phyloP scores from a whole-genome alignment of 1,140 invertebrate species.

The Pantala flavescens region DNA sequence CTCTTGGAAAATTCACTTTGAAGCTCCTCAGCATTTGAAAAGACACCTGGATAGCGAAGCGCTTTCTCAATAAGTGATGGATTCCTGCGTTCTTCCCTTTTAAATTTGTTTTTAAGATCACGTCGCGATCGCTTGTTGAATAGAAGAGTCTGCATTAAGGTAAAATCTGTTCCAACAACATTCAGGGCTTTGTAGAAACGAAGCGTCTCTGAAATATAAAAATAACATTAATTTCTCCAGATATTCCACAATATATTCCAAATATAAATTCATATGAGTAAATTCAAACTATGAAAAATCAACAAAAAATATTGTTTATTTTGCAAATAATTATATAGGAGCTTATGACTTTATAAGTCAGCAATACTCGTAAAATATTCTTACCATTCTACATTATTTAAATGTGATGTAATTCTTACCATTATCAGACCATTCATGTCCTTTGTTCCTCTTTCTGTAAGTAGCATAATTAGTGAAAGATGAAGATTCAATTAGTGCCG shows the following conservation, averaged over 20 bases:
- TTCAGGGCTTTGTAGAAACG: constrained; percentile 82
- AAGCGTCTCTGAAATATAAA: constrained; percentile 53
- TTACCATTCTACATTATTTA: too few relatives aligned
- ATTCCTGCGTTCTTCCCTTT: constrained; percentile 51
- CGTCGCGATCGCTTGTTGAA: constrained; percentile 53
- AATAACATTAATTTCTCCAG: background rate
- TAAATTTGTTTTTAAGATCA: constrained; percentile 72
- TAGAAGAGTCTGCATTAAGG: constrained; percentile 74
- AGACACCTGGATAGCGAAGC: constrained; percentile 38
- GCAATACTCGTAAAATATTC: too few relatives aligned
- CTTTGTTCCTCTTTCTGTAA: constrained; percentile 37
- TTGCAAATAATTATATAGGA: too few relatives aligned
- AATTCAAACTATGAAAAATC: too few relatives aligned
- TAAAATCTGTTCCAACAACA: constrained; percentile 79
- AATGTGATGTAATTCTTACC: constrained; percentile 26
- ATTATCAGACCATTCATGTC: constrained; percentile 31
- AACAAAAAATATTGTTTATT: too few relatives aligned
- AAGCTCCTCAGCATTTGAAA: constrained; percentile 37
- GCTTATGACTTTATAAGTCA: too few relatives aligned
- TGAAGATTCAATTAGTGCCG: constrained; percentile 53
- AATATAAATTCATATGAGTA: too few relatives aligned
- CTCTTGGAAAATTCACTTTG: constrained; percentile 36
- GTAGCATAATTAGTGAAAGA: constrained; percentile 43
- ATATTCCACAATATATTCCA: too few relatives aligned
- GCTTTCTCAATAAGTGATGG: constrained; percentile 44